These are phyloP conservation scores for Aelia acuminata DNA, from an alignment of 2,888 invertebrate species.

Conservation along the genomic window DNA sequence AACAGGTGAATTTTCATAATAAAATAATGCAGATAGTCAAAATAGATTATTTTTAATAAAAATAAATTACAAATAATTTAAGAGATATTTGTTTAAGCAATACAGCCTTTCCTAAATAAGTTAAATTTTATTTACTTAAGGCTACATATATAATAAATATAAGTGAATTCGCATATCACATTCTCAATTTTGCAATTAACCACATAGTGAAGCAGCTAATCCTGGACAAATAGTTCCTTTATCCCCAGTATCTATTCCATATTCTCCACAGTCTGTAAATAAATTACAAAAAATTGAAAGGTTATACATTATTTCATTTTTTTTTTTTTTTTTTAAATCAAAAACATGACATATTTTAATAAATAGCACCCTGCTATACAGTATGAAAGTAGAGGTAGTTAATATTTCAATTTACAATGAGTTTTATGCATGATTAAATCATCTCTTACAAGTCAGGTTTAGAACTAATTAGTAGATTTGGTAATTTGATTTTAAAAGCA, in stretches of 20 bases:
- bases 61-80: slow-evolving; percentile 13
- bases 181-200: neutral
- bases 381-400: no score
- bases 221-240: neutral
- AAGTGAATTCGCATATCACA: neutral
- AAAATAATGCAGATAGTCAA: neutral
- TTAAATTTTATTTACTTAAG: neutral
- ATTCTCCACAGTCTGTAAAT: neutral
- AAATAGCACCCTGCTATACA: no score
- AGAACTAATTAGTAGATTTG: neutral
- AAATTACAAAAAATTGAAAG: neutral
- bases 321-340: neutral
- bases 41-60: neutral
- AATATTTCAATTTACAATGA: no score
- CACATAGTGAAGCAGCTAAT: neutral
- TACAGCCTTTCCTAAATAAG: neutral
- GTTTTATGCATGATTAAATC: no score
- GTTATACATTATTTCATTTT: neutral
- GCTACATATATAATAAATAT: neutral
- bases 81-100: neutral
- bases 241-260: neutral
- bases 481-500: neutral
- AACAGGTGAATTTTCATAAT: neutral
- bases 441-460: no score
- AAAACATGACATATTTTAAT: neutral